Evolutionary conservation across 2,797 vertebrate species (phyloP).

Genomic region (Notoglanidium macrostoma): DNA sequence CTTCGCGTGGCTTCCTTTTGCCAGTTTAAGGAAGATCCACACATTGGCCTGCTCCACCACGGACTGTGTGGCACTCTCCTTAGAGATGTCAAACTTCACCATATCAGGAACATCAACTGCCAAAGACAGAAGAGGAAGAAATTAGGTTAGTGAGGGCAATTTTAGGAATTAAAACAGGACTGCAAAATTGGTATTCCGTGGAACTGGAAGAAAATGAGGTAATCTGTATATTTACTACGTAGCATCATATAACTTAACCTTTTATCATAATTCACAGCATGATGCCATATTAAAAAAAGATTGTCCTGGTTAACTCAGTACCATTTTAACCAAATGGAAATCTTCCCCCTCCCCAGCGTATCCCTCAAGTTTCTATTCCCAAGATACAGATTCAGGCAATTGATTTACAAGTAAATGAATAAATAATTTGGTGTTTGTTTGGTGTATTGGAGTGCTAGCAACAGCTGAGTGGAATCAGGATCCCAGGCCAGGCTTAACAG

Average conservation of each 20-base stretch:
- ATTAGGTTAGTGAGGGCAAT: background rate
- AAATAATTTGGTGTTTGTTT: constrained; percentile 19
- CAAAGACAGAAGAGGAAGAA: constrained; percentile 31
- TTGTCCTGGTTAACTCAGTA: background rate
- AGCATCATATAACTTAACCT: background rate
- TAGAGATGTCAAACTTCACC: constrained; percentile 86
- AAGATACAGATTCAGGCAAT: constrained; percentile 19
- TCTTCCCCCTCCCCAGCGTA: background rate
- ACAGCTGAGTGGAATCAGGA: constrained; percentile 51
- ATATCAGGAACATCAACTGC: constrained; percentile 78
- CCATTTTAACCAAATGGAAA: background rate
- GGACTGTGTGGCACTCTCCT: constrained; percentile 79
- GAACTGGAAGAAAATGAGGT: background rate
- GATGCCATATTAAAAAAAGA: background rate
- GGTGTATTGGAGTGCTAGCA: constrained; percentile 21
- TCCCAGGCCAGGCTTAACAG: constrained; percentile 30
- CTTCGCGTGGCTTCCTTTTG: constrained; percentile 81
- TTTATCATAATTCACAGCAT: background rate
- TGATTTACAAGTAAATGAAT: constrained; percentile 22
- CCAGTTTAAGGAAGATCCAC: constrained; percentile 85
- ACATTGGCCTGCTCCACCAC: constrained; percentile 84
- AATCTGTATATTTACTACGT: background rate
- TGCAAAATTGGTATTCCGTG: background rate
- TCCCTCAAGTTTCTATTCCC: constrained; percentile 8
- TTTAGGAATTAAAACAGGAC: background rate